Evolutionary conservation across 1,140 invertebrate genomes (phyloP), one percentile per base, ranked within the genome.

Genomic region (Cydia splendana): DNA sequence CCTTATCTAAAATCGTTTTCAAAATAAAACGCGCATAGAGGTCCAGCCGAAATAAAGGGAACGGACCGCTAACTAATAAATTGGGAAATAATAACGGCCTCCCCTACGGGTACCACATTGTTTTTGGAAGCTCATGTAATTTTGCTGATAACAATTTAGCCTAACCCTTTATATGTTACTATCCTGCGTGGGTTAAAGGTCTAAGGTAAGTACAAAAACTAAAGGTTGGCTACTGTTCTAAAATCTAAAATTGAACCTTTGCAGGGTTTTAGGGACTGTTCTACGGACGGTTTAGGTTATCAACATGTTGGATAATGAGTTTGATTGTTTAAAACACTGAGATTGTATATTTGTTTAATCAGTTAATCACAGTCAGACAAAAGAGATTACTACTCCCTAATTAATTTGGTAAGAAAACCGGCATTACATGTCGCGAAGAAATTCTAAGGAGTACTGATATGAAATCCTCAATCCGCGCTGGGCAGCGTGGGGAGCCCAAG

Each of bases 1-100:
- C 89, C 88, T 85, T 88, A 91, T 90, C 88, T 89, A 89, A 91
- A 90, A 91, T 86, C 90, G 89, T 84, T 91, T 87, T 84, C 84
- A 81, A 89, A 91, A 91, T 90, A 91, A 90, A 91, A 89, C 87
- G 79, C 82, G 80, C 78, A 82, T 81, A 85, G 81, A 87, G 79
- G 77, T 83, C 88, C 88, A 78, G 82, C 76, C 85, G 87, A 87
- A 90, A 90, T 90, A 87, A 90, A 82, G 78, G 38, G 81, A 82
- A 83, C 79, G 77, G 77, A 78, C 78, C 74, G 80, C 77, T 79
- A 87, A 89, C 90, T 91, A 91, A 91, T 90, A 91, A 87, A 91
- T 91, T 84, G 88, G 82, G 78, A 89, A 90, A 90, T 90, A 89
- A 91, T 91, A 87, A 83, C 82, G 83, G 76, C 74, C 76, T 24